A percentile compares a stretch with the other conserved stretches of the same genome.
Conservation (phyloP, 1,140 invertebrate species). For the Drosophila setifemur region DNA sequence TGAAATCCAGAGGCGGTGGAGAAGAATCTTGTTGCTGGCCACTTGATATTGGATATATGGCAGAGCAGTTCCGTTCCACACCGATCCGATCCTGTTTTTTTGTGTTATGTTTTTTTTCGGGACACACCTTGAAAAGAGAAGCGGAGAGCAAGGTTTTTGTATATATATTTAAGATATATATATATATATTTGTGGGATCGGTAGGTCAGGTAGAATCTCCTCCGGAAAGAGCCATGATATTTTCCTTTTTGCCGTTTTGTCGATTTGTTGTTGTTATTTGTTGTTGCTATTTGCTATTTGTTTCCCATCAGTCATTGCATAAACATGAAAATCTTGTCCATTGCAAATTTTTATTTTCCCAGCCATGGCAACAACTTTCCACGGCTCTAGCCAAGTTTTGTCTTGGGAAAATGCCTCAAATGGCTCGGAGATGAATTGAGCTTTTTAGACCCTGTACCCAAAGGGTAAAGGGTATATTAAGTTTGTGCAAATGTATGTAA, state of each 20-base stretch:
- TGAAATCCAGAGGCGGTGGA: too few species aligned
- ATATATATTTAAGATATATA: too few species aligned
- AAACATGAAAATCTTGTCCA: slow-evolving; percentile 36
- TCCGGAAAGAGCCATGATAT: neutral
- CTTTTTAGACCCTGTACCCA: neutral
- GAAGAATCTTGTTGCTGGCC: slow-evolving; percentile 38
- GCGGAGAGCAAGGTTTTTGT: slow-evolving; percentile 23
- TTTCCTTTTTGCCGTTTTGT: neutral
- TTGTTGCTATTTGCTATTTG: neutral
- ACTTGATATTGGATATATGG: slow-evolving; percentile 42
- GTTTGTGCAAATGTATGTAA: too few species aligned
- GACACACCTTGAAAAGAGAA: slow-evolving; percentile 39
- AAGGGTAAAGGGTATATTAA: too few species aligned
- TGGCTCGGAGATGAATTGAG: slow-evolving; percentile 41
- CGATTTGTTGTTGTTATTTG: neutral
- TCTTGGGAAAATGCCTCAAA: slow-evolving; percentile 54
- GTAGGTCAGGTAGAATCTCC: slow-evolving; percentile 32
- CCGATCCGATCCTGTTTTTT: slow-evolving; percentile 45
- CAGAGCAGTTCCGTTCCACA: slow-evolving; percentile 62
- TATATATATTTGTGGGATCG: slow-evolving; percentile 11
- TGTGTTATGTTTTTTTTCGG: slow-evolving; percentile 10
- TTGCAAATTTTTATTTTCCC: slow-evolving; percentile 26
- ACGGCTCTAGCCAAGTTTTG: slow-evolving; percentile 26
- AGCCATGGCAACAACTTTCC: slow-evolving; percentile 34
- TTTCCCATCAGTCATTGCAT: slow-evolving; percentile 24